Conservation (phyloP, 2,888 invertebrate genomes). For the Marasmarcha lunaedactyla region DNA sequence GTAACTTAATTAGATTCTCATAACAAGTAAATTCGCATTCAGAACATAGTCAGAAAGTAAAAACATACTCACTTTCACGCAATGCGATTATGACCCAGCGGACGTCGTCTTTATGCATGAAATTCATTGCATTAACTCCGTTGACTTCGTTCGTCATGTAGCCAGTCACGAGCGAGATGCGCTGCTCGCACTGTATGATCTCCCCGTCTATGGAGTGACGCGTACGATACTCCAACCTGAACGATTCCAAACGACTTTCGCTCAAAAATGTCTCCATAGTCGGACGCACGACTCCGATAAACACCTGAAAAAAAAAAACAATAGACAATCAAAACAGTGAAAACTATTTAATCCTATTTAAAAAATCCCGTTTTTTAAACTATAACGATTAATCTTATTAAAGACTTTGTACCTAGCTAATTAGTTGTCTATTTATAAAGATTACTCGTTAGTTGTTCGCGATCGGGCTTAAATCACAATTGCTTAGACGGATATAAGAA, state of each 20-base stretch:
- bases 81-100: conserved; percentile 88
- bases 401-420: too few relatives aligned
- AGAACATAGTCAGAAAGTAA: too few relatives aligned
- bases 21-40: too few relatives aligned
- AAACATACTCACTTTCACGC: conserved; percentile 71
- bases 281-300: conserved; percentile 79
- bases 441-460: too few relatives aligned
- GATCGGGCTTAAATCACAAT: too few relatives aligned
- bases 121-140: conserved; percentile 88
- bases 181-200: conserved; percentile 89
- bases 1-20: too few relatives aligned
- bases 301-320: conserved; percentile 38
- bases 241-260: conserved; percentile 36
- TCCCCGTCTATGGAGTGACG: conserved; percentile 88
- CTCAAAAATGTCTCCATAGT: conserved; percentile 70
- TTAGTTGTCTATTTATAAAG: too few relatives aligned
- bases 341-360: background rate
- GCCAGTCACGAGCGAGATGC: conserved; percentile 90
- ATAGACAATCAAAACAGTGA: conserved; percentile 6
- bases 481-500: too few relatives aligned
- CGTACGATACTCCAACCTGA: conserved; percentile 86
- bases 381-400: too few relatives aligned
- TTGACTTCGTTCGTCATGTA: conserved; percentile 88
- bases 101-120: conserved; percentile 89
- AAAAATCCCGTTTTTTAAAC: conserved; percentile 3